A percentile compares a stretch with the other conserved stretches of the same genome.
Conservation (phyloP, 2,797 vertebrate species). For the Podargus strigoides region DNA sequence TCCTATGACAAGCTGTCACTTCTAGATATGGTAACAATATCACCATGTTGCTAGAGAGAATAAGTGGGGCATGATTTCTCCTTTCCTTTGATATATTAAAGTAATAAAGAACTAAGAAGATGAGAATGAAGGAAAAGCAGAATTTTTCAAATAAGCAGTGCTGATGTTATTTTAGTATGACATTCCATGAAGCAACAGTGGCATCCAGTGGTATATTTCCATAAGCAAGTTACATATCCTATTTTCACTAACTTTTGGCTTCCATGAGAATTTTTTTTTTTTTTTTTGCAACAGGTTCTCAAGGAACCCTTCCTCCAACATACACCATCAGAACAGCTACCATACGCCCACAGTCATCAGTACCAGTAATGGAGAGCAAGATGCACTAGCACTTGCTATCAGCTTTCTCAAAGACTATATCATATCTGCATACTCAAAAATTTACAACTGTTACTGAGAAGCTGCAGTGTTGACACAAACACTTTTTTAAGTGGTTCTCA, state of each 20-base stretch:
- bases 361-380: not conserved
- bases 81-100: constrained; percentile 55
- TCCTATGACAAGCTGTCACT: constrained; percentile 50
- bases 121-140: constrained; percentile 10
- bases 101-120: constrained; percentile 41
- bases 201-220: constrained; percentile 68
- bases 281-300: not conserved
- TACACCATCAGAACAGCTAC: not conserved
- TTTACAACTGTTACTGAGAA: not conserved
- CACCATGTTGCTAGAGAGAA: constrained; percentile 34
- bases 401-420: not conserved
- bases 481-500: not conserved
- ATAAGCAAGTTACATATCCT: not conserved
- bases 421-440: not conserved
- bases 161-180: not conserved
- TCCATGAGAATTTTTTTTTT: not conserved
- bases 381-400: not conserved
- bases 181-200: constrained; percentile 66
- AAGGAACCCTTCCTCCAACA: not conserved
- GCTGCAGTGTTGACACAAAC: not conserved
- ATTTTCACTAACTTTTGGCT: not conserved
- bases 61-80: constrained; percentile 19
- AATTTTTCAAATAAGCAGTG: not conserved
- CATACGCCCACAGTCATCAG: not conserved
- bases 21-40: constrained; percentile 13